These are phyloP conservation scores for Drosophila chauvacae DNA, from an alignment of 1,140 invertebrate species.

Conservation along the genomic window DNA sequence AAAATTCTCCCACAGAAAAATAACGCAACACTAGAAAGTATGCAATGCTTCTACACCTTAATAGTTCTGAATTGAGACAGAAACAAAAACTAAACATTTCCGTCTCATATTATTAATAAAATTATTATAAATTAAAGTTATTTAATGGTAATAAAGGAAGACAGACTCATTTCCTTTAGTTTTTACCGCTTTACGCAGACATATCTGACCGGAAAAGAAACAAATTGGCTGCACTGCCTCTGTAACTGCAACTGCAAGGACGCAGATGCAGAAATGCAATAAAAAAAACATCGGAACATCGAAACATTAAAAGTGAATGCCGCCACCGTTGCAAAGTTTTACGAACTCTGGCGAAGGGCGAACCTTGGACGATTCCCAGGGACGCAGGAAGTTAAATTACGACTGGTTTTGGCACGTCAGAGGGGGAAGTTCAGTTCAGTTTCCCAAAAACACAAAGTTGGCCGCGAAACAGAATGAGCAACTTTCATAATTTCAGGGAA, in stretches of 20 bases:
- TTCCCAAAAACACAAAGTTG: neutral
- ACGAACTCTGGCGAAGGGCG: constrained; percentile 67
- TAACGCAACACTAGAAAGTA: neutral
- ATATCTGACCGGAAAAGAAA: constrained; percentile 9
- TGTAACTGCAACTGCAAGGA: constrained; percentile 16
- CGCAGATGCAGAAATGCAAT: constrained; percentile 21
- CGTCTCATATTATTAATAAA: neutral
- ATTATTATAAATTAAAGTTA: neutral
- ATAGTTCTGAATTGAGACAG: neutral
- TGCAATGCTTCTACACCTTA: neutral
- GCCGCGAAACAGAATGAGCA: constrained; percentile 17
- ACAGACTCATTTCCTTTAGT: neutral
- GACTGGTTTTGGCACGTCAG: constrained; percentile 47
- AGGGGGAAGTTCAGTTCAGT: constrained; percentile 15
- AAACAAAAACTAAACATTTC: neutral
- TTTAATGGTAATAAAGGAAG: neutral
- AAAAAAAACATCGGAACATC: constrained; percentile 11
- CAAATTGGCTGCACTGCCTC: constrained; percentile 9
- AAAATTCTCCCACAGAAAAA: neutral
- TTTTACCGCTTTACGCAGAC: neutral
- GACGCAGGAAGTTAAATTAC: constrained; percentile 63
- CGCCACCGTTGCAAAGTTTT: constrained; percentile 27
- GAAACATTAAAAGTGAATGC: constrained; percentile 59
- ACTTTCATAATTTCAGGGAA: constrained; percentile 63
- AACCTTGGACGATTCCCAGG: constrained; percentile 58